Evolutionary conservation across 2,888 invertebrate genomes (phyloP), one percentile per base, ranked within the genome.

Genomic region (Reticulitermes lucifugus): DNA sequence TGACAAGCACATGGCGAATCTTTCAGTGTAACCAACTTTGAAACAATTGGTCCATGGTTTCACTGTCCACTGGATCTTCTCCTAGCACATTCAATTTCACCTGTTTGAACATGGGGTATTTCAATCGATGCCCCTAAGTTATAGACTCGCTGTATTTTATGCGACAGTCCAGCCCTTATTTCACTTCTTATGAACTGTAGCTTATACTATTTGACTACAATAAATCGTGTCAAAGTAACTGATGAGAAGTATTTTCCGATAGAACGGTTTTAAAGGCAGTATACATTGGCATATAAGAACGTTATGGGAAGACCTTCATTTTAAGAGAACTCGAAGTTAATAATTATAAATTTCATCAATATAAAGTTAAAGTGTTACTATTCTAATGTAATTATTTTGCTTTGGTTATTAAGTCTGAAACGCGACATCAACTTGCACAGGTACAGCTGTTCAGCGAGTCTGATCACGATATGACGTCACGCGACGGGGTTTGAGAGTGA

Each of bases 401-500:
- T 4, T 14, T 25, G 25, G 12, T 65, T n/a, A 25, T n/a, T 65
- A 65, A 65, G 5, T 25, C 65, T 55, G 14, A 14, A 12, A 18
- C 0, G 1, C 65, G 9, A 65, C 9, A 25, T 65, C 6, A 1
- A 25, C 5, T 65, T 12, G 25, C 51, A 81, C 29, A 60, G 59
- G 14, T 35, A 59, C 25, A 41, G 59, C 81, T 81, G 55, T 25
- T 92, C 91, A 91, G 91, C 91, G 92, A 91, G 92, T 93, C 93
- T 92, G 91, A 90, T 91, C 18, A 3, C n/a, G 2, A 35, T 18
- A 70, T 90, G 91, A 93, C 93, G 93, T 93, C 93, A 93, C 89
- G 89, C 83, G 86, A 88, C 89, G 41, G 89, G 90, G 90, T 90
- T 91, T 90, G 90, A 91, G 90, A 92, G 90, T 89, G 88, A 87